These are phyloP conservation scores for Gymnopithys bicolor DNA, from an alignment of 2,797 vertebrate species.

Conservation along the genomic window DNA sequence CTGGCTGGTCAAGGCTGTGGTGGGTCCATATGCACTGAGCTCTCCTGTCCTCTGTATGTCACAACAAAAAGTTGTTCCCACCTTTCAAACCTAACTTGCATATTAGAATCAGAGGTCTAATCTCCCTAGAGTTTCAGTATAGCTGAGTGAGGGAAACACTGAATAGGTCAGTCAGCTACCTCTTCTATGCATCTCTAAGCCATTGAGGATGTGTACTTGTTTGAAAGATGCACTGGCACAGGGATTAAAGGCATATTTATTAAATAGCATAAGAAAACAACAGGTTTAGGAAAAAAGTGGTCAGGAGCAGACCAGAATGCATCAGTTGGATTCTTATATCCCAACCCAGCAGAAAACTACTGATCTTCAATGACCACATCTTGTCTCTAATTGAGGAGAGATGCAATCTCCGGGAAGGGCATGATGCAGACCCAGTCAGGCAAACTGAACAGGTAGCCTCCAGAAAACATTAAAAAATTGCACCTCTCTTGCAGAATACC, in stretches of 20 bases:
- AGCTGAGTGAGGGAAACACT: neutral
- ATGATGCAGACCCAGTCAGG: neutral
- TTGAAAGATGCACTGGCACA: neutral
- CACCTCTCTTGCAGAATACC: neutral
- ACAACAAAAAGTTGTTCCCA: neutral
- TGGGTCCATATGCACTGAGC: neutral
- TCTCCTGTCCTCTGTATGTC: neutral
- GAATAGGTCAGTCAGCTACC: neutral
- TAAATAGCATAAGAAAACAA: neutral
- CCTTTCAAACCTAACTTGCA: neutral
- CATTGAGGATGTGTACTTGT: accelerated
- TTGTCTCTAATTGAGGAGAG: neutral
- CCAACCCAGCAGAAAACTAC: neutral
- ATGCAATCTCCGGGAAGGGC: neutral
- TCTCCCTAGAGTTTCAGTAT: neutral
- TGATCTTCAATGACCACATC: neutral
- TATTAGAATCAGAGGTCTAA: neutral
- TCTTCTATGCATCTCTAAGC: neutral
- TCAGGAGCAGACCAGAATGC: neutral
- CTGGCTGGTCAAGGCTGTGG: neutral
- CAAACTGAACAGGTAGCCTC: neutral
- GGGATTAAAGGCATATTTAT: neutral
- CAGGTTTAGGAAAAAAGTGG: neutral
- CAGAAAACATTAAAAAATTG: neutral
- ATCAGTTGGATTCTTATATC: neutral